These are phyloP conservation scores for Eulemur albifrons DNA, from an alignment of 2,797 vertebrate genomes.

Conservation along the genomic window DNA sequence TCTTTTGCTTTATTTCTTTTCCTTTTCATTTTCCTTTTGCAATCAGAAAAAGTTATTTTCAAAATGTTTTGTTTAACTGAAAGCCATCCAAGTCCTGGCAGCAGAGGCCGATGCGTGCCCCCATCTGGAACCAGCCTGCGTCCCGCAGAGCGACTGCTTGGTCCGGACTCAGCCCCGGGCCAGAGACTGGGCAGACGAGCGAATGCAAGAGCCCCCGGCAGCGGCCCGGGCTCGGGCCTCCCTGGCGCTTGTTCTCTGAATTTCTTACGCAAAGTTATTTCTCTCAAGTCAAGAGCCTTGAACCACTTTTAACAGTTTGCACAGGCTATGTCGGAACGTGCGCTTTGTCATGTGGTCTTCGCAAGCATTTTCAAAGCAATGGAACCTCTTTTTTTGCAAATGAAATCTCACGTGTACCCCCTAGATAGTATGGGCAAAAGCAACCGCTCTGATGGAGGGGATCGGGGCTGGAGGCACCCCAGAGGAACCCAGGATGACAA, in stretches of 20 bases:
- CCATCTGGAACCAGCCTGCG: too few relatives aligned
- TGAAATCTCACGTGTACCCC: neutral
- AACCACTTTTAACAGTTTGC: neutral
- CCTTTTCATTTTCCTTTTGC: neutral
- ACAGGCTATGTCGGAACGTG: neutral
- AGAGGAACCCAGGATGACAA: neutral
- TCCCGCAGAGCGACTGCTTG: rapidly evolving
- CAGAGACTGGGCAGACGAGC: rapidly evolving
- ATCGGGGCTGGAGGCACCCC: neutral
- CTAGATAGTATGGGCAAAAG: neutral
- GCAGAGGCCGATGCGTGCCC: neutral
- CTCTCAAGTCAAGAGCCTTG: neutral
- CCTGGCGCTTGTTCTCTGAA: neutral
- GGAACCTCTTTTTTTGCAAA: neutral
- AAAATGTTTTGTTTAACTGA: neutral
- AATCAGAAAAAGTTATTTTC: neutral
- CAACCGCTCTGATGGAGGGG: neutral
- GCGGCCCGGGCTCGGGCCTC: rapidly evolving
- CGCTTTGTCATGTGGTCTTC: neutral
- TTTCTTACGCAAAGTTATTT: neutral
- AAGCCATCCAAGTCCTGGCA: rapidly evolving
- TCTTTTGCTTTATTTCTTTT: neutral
- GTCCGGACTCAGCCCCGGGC: neutral
- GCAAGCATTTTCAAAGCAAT: neutral
- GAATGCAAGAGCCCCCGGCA: rapidly evolving